These are phyloP conservation scores for Aleiodes testaceus DNA, from an alignment of 2,888 invertebrate species.

Conservation along the genomic window DNA sequence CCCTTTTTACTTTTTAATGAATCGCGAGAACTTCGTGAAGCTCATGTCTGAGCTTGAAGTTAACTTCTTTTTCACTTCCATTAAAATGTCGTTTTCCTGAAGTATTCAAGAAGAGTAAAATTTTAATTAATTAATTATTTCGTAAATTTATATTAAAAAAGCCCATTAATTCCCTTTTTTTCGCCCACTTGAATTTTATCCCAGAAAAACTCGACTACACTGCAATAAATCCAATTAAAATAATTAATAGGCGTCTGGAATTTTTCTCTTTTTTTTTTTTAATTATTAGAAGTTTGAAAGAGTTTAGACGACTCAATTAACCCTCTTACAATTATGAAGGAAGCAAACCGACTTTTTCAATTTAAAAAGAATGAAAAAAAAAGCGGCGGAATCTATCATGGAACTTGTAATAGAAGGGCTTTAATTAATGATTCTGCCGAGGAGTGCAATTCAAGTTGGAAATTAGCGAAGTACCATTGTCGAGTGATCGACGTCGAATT, in stretches of 20 bases:
- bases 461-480: conserved; percentile 43
- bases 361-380: not conserved
- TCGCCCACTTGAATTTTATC: too few relatives aligned
- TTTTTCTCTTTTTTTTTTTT: too few relatives aligned
- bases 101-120: too few relatives aligned
- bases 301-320: conserved; percentile 11
- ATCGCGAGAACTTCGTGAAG: not conserved
- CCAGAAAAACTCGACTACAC: too few relatives aligned
- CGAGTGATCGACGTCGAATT: conserved; percentile 44
- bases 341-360: conserved; percentile 7
- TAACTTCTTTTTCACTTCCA: not conserved
- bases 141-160: too few relatives aligned
- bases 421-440: conserved; percentile 41
- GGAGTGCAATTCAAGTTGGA: conserved; percentile 41
- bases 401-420: conserved; percentile 18
- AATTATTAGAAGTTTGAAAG: not conserved
- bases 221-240: too few relatives aligned
- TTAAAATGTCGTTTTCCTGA: too few relatives aligned
- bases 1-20: not conserved
- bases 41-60: too few relatives aligned
- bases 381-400: not conserved
- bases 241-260: too few relatives aligned
- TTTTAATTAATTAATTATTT: too few relatives aligned
- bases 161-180: too few relatives aligned
- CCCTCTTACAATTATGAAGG: conserved; percentile 5